Base-by-base conservation (phyloP, 2,113 vertebrate species). In the Diadophis punctatus region DNA sequence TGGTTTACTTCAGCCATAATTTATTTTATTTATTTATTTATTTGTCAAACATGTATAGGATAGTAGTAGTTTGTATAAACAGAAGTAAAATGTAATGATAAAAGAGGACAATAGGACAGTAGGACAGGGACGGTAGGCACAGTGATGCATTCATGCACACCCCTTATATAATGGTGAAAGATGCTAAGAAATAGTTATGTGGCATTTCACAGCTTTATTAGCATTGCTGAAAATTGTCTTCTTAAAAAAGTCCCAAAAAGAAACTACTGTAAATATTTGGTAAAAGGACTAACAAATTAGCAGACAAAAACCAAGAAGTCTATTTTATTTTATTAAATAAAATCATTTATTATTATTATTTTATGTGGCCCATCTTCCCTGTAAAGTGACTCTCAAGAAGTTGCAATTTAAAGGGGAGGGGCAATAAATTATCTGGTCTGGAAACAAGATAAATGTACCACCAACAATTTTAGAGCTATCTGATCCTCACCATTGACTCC, bases 401-500 rank as follows among this genome's bases (percentile, higher is more conserved):
- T 53, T 74, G 60, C 23, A 39, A 46, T 92, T 53, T 46, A 46
- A 43, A 56, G 27, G 7, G 1, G 34, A 34, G 1, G 3, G 10
- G 8, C 20, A 86, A 91, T 86, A 1, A 88, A 95, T 94, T 95
- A 23, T 53, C 94, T 90, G 30, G 84, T 87, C 56, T 92, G 55
- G 3, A 2, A 58, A 63, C 88, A 23, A 94, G 84, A 94, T 90
- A 93, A 94, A 52, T 95, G 30, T 94, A 94, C 90, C 80, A 34
- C 43, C 92, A 84, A 93, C 93, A 89, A 95, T 90, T n/a, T 53
- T 91, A 84, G 94, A 14, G 52, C 93, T n/a, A 86, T 27, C 58
- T 95, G 93, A 91, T 68, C 93, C 89, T 93, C 87, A 84, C 14
- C 95, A 95, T 88, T 95, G 89, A 89, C 30, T 93, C 68, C 10